Base-by-base conservation (phyloP, 2,888 invertebrate genomes). In the Pocota personata region DNA sequence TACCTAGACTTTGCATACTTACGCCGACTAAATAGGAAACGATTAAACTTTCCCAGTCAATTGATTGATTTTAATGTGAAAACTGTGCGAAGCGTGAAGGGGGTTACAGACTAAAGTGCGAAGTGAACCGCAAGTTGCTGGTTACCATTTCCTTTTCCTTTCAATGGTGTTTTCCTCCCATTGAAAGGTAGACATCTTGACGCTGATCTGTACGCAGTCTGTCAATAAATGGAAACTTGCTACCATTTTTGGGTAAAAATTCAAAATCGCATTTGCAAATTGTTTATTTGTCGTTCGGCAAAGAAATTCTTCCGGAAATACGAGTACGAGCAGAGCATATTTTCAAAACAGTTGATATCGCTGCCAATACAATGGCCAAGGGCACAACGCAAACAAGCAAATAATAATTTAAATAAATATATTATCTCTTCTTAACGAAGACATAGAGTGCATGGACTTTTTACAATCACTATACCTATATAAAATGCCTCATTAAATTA, bases 91-190 rank as follows among this genome's bases (percentile, higher is more conserved):
- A 71, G 62, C 71, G 32, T 58, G 48, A 71, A 77, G 64, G 76
- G 60, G 76, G 64, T 57, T 37, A 8, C 48, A 66, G 48, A 40
- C 62, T 48, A 50, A 69, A n/a, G 64, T 72, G 62, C 71, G 48
- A 71, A 71, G 37, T 52, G 40, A 76, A 82, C 82, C 82, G 35
- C 82, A 82, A 58, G 64, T 35, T 35, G 69, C 55, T 62, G 48
- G 48, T 43, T 35, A n/a, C 58, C 24, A 72, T 77, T 82, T 82
- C 76, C 80, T 75, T 75, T 69, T 82, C 55, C 62, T 82, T 71
- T 76, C 71, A 62, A 14, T 69, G 43, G 14, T 46, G 30, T 62
- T 67, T 77, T 52, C 50, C 27, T 27, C n/a, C 6, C 40, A 30
- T 48, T 12, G 0, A 46, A 62, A 52, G 24, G 21, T 27, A 72